Base-by-base conservation (phyloP, 2,888 invertebrate species). In the Noctua fimbriata region DNA sequence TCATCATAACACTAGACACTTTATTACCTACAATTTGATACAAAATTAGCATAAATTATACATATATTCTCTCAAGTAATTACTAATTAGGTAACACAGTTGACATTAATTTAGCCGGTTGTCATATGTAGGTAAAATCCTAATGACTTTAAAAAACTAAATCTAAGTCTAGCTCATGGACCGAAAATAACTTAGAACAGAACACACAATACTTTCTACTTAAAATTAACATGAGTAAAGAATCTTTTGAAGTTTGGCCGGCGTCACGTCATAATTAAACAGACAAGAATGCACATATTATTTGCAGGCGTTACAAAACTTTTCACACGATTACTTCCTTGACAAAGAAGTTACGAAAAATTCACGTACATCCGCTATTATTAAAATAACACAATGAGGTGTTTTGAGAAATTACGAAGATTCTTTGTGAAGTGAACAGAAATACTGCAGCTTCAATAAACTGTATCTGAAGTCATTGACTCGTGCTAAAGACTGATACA, bases 271-370 rank as follows among this genome's bases (percentile, higher is more conserved):
- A 70, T 85, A 89, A 88, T 88, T 80, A 91, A 87, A 90, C 89
- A 89, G 89, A 88, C 86, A 89, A 92, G 89, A 93, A 92, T 89
- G 89, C 90, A 87, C 89, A 91, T 87, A 83, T 87, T 89, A 89
- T 89, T 86, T 87, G 81, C 79, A 73, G 82, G 71, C 90, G 88
- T 91, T 92, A 92, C 91, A 91, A 90, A 90, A 90, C 91, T 91
- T 90, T 96, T 96, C 96, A 93, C 96, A 96, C 95, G 93, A 95
- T 95, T 94, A 96, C 95, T 95, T 96, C 95, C 95, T 94, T 90
- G 91, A 94, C 95, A 95, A 95, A 94, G 95, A 94, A 93, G 93
- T 95, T 95, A 95, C 95, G 94, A 95, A 95, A 93, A 95, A 93
- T 92, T 93, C 93, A 92, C 91, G 92, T 91, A 94, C 94, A 95